Evolutionary conservation across 2,113 vertebrate species (phyloP).

Genomic region (Cichladusa arquata): DNA sequence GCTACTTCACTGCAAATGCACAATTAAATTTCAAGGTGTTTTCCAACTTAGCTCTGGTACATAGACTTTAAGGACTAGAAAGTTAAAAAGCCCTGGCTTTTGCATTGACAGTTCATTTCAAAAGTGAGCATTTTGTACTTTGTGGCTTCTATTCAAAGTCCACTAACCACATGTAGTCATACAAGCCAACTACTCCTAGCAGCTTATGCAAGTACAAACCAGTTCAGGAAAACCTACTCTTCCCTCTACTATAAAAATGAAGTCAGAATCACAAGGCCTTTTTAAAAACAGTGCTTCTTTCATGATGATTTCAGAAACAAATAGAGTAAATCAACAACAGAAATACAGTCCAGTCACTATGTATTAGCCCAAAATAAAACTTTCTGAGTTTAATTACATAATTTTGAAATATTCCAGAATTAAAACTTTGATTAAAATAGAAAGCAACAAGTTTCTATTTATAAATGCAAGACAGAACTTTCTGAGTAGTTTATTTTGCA

Average conservation of each 20-base stretch:
- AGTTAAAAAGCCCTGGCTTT: background rate
- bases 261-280: constrained; percentile 19
- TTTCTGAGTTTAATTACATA: background rate
- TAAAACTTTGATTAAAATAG: background rate
- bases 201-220: constrained; percentile 24
- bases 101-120: background rate
- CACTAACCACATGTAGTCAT: background rate
- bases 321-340: constrained; percentile 8
- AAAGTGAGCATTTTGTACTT: background rate
- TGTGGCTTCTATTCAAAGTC: background rate
- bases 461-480: background rate
- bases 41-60: background rate
- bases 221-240: constrained; percentile 34
- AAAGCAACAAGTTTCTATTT: background rate
- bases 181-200: background rate
- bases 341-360: constrained; percentile 14
- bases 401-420: constrained; percentile 33
- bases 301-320: constrained; percentile 32
- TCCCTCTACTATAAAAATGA: constrained; percentile 32
- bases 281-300: background rate
- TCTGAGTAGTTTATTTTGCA: background rate
- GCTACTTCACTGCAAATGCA: background rate
- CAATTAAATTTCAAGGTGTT: background rate
- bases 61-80: background rate
- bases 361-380: background rate